Base-by-base conservation (phyloP, 2,888 invertebrate genomes). In the Pinctada fucata region DNA sequence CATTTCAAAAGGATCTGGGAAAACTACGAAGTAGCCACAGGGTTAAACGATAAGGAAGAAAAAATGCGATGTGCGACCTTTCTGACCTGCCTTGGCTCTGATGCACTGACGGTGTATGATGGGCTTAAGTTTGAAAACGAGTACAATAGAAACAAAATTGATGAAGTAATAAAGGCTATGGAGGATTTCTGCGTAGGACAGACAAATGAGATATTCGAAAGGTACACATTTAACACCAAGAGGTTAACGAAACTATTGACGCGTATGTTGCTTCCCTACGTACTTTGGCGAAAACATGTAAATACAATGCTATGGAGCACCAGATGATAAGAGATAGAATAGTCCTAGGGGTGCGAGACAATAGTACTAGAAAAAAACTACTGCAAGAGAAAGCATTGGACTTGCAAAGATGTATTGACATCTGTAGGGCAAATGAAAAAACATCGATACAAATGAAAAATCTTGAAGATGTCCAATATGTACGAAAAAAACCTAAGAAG, bases 211-310 rank as follows among this genome's bases (percentile, higher is more conserved):
- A 81, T 78, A 3, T 83, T 80, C 50, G 84, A 84, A 50, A 65
- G 83, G 64, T 84, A 82, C 70, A 58, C 4, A 4, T 84, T 84
- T 71, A 83, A 84, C 31, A 78, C 2, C 83, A 83, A 65, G 71
- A 78, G 6, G n/a, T 64, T 5, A 52, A 48, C n/a, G 78, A 75
- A 71, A 75, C 49, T 6, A 75, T 79, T 50, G 75, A 79, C 45
- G 67, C 48, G 0, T 79, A 79, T 68, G 50, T 75, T 6, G 58
- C 75, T 10, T n/a, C 48, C 0, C 51, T 78, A 16, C 48, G 75
- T 6, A 50, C 31, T 48, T 49, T 78, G 3, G 74, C 69, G 3
- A 78, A 78, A 69, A 78, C 78, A 4, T 73, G 74, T 51, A 78
- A 69, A 31, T 79, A 72, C 51, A 75, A 70, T 45, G 48, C 48